Conservation (phyloP, 92 coral and sea anemone genomes). For the Galaxea fascicularis region DNA sequence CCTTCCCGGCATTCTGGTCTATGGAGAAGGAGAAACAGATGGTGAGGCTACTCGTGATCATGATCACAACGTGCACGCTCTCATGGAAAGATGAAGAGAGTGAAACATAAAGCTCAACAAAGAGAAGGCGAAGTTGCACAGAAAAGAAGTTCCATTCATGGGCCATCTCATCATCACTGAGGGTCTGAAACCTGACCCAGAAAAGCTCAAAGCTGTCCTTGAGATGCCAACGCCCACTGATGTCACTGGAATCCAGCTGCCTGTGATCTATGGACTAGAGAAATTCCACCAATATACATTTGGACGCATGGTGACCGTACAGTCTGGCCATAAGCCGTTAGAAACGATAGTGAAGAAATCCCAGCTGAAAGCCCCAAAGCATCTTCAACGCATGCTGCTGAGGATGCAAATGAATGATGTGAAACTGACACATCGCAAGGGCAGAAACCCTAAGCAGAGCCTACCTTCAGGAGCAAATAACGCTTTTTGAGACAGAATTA, state of each 20-base stretch:
- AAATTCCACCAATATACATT: neutral
- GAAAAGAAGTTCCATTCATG: conserved; percentile 39
- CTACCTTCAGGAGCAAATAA: neutral
- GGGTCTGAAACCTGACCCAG: conserved; percentile 53
- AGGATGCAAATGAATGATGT: neutral
- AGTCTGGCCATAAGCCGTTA: conserved; percentile 9
- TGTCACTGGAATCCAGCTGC: conserved; percentile 35
- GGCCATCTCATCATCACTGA: conserved; percentile 36
- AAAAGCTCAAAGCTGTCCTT: conserved; percentile 33
- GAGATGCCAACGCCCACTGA: conserved; percentile 60
- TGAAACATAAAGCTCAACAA: conserved; percentile 37
- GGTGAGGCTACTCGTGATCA: conserved; percentile 38
- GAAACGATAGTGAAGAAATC: conserved; percentile 25
- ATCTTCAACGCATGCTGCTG: neutral
- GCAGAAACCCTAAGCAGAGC: neutral
- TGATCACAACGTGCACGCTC: conserved; percentile 23
- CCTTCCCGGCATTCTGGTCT: conserved; percentile 19
- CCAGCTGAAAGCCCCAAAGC: neutral
- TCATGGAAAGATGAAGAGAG: conserved; percentile 48
- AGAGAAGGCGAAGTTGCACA: conserved; percentile 42
- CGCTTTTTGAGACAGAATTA: neutral
- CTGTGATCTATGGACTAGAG: conserved; percentile 1
- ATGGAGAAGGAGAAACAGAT: conserved; percentile 31
- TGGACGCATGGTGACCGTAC: conserved; percentile 25
- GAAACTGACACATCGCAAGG: neutral